Conservation (phyloP, 2,888 invertebrate genomes). For the Acronicta leporina region DNA sequence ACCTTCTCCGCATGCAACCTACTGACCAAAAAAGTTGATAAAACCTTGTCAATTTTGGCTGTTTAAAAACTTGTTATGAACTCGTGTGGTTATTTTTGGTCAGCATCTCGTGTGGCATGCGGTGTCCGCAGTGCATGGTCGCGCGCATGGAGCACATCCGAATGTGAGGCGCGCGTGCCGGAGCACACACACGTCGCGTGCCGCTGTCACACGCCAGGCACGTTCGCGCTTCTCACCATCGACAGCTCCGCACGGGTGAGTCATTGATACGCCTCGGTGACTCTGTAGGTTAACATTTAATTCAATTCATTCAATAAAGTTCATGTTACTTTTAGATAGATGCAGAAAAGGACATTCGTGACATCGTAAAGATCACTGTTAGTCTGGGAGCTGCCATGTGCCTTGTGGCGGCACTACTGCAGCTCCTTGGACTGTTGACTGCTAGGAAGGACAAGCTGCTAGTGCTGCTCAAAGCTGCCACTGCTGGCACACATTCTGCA, state of each 20-base stretch:
- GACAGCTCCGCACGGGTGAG: conserved; percentile 79
- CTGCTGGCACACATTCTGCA: conserved; percentile 80
- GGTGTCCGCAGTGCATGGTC: conserved; percentile 84
- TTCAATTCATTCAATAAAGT: background rate
- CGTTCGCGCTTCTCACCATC: conserved; percentile 79
- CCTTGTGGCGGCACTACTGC: conserved; percentile 76
- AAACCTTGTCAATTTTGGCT: too few relatives aligned
- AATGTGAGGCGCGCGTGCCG: conserved; percentile 80
- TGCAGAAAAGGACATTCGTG: conserved; percentile 78
- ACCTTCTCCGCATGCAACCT: too few relatives aligned
- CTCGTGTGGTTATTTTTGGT: background rate
- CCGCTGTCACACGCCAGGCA: conserved; percentile 79
- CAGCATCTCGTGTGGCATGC: conserved; percentile 79
- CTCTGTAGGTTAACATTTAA: too few relatives aligned
- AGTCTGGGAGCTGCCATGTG: conserved; percentile 82
- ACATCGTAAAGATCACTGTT: conserved; percentile 79
- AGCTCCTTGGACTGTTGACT: conserved; percentile 73
- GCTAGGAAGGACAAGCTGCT: conserved; percentile 71
- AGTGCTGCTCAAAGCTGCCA: conserved; percentile 75
- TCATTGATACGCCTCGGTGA: too few relatives aligned
- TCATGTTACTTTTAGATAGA: conserved; percentile 70
- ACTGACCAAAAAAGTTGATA: too few relatives aligned
- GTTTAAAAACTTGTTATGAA: too few relatives aligned
- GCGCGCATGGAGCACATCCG: conserved; percentile 80
- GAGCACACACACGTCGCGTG: conserved; percentile 77